phyloP scores from a whole-genome alignment of 2,113 vertebrate species.

The Anolis carolinensis region DNA sequence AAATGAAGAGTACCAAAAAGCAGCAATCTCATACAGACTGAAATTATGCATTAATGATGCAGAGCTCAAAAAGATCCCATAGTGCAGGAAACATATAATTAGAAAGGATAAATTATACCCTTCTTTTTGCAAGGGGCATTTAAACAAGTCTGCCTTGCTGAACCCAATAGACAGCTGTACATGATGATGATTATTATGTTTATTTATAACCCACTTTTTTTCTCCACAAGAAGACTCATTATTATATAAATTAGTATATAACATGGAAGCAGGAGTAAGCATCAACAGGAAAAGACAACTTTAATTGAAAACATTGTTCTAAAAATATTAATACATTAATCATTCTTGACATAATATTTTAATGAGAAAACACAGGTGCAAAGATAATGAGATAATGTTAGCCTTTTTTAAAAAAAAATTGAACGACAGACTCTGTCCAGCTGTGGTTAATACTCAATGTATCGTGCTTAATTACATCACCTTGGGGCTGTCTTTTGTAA shows the following conservation, averaged over 20 bases:
- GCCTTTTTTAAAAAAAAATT: no score
- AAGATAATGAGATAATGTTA: background rate
- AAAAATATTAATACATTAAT: background rate
- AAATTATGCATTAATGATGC: conserved; percentile 49
- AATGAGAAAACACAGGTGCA: conserved; percentile 56
- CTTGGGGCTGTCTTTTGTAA: no score
- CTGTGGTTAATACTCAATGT: no score
- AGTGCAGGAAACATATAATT: conserved; percentile 59
- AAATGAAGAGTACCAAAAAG: conserved; percentile 30
- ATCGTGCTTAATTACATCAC: no score
- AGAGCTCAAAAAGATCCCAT: conserved; percentile 47
- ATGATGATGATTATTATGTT: background rate
- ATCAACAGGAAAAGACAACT: conserved; percentile 34
- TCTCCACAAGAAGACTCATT: no score
- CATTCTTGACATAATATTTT: background rate
- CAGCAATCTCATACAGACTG: conserved; percentile 55
- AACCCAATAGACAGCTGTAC: conserved; percentile 20
- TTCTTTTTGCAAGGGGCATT: conserved; percentile 47
- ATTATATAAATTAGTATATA: conserved; percentile 46
- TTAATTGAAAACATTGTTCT: background rate
- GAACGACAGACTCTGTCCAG: no score
- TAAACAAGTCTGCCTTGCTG: conserved; percentile 41
- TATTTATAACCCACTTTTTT: no score
- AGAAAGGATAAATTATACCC: conserved; percentile 52
- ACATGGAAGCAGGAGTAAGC: conserved; percentile 34